A percentile compares a stretch with the other conserved stretches of the same genome.
These are phyloP conservation scores for Bombus difficillimus DNA, from an alignment of 1,140 invertebrate genomes.

Conservation along the genomic window DNA sequence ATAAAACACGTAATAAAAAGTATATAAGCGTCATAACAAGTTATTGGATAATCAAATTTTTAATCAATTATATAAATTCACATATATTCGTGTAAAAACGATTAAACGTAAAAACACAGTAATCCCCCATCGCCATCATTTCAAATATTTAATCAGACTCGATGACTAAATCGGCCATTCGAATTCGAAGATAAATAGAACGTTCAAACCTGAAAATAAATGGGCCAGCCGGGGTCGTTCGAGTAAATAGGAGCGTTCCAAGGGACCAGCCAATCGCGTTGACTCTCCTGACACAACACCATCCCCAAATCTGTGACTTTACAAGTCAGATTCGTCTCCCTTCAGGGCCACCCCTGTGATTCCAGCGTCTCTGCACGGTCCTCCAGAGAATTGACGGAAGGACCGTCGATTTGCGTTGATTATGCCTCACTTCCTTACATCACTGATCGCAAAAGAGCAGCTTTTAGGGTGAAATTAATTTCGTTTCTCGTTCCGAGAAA, in stretches of 20 bases:
- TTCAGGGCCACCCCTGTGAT: background rate
- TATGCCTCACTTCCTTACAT: background rate
- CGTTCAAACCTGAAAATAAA: slow-evolving; percentile 1
- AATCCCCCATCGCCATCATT: background rate
- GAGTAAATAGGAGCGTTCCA: background rate
- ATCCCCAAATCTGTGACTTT: slow-evolving; percentile 6
- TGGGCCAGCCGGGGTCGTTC: background rate
- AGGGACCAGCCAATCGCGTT: background rate
- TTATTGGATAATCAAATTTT: background rate
- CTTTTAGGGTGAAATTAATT: background rate
- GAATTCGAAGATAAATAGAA: slow-evolving; percentile 8
- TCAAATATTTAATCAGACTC: background rate
- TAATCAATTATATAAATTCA: background rate
- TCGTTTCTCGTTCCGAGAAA: background rate
- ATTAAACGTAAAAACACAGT: no score
- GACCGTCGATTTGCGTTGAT: background rate
- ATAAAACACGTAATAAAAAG: no score
- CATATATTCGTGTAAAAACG: no score
- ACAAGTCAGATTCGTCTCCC: slow-evolving; percentile 24
- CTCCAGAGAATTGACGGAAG: background rate
- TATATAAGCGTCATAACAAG: no score
- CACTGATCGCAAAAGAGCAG: background rate
- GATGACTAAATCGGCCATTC: background rate
- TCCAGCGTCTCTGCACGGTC: background rate
- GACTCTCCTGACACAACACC: background rate